A percentile compares a stretch with the other conserved stretches of the same genome.
phyloP scores from a whole-genome alignment of 2,113 vertebrate species.

The Excalfactoria chinensis region DNA sequence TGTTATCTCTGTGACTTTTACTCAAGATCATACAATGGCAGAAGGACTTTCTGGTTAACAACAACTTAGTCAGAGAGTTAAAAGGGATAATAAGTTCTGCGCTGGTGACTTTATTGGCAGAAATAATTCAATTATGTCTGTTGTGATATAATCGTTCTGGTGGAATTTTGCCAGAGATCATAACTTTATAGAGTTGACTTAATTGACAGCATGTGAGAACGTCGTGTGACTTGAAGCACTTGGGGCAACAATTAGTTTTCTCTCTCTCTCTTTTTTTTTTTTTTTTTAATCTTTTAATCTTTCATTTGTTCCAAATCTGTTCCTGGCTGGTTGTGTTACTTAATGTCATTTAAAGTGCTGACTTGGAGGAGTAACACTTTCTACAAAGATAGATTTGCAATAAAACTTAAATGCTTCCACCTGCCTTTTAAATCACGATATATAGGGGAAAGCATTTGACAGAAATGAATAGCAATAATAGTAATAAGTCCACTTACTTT shows the following conservation, averaged over 20 bases:
- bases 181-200: constrained; percentile 37
- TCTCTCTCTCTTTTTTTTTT: not conserved
- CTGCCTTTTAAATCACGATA: not conserved
- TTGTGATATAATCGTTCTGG: constrained; percentile 11
- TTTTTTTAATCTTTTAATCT: not conserved
- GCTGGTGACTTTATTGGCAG: constrained; percentile 48
- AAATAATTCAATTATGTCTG: constrained; percentile 51
- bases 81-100: constrained; percentile 3
- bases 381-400: not conserved
- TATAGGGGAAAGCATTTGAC: not conserved
- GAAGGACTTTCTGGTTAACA: not conserved
- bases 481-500: not conserved
- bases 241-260: not conserved
- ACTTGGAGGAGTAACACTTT: not conserved
- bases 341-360: not conserved
- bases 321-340: not conserved
- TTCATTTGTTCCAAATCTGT: not conserved
- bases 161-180: constrained; percentile 50
- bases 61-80: not conserved
- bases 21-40: not conserved
- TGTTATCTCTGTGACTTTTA: not conserved
- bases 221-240: constrained; percentile 9
- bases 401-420: not conserved
- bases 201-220: constrained; percentile 30
- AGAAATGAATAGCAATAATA: not conserved